phyloP scores from a whole-genome alignment of 2,797 vertebrate species.

The Alauda arvensis region DNA sequence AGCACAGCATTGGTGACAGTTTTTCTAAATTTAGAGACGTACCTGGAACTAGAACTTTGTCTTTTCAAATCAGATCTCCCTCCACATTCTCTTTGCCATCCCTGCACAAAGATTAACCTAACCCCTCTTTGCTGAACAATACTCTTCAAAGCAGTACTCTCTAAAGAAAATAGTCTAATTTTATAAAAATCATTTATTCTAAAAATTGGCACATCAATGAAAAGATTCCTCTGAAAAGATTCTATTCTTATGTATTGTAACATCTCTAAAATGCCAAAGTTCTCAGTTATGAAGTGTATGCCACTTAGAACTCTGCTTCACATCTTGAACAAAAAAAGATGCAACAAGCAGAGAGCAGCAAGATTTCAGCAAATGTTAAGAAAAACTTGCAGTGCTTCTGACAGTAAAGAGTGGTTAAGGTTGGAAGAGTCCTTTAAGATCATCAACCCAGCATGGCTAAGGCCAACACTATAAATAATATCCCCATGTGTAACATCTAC shows the following conservation, averaged over 20 bases:
- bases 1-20: neutral
- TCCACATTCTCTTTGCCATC: neutral
- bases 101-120: neutral
- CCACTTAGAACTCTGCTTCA: neutral
- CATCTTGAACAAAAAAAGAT: neutral
- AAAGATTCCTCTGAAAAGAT: neutral
- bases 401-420: neutral
- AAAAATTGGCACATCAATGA: neutral
- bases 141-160: neutral
- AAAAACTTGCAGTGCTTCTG: neutral
- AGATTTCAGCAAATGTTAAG: neutral
- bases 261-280: neutral
- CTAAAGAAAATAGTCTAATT: neutral
- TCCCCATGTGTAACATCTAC: neutral
- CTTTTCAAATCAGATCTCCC: slow-evolving; percentile 18
- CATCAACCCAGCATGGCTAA: neutral
- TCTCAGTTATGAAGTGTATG: neutral
- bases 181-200: neutral
- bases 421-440: neutral
- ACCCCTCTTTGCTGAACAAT: neutral
- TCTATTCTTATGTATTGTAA: neutral
- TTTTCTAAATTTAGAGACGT: neutral
- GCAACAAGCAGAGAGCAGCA: neutral
- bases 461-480: neutral
- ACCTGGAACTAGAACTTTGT: neutral